Percentiles rank a stretch among this genome's conserved stretches.
Evolutionary conservation across 2,797 vertebrate species (phyloP).

Genomic region (Crypturellus tataupa): DNA sequence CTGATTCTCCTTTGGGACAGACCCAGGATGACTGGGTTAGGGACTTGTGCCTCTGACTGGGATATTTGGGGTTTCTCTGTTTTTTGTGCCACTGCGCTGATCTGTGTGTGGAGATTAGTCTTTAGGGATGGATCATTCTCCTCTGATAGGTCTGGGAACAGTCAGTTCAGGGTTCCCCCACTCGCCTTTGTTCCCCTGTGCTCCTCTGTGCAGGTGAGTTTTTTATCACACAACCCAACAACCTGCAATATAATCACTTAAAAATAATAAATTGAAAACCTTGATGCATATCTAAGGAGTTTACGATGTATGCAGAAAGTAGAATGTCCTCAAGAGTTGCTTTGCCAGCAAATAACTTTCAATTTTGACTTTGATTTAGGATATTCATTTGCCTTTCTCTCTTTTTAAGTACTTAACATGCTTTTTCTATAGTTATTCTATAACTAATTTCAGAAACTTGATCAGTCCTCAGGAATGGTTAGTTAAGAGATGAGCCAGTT

Average conservation of each 20-base stretch:
- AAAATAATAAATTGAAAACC: not conserved
- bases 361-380: not conserved
- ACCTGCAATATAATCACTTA: not conserved
- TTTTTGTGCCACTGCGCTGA: not conserved
- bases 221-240: not conserved
- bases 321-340: not conserved
- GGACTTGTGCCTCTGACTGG: not conserved
- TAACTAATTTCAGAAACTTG: not conserved
- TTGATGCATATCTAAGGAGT: not conserved
- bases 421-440: not conserved
- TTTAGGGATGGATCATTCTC: not conserved
- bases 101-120: not conserved
- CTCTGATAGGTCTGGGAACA: not conserved
- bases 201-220: not conserved
- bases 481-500: not conserved
- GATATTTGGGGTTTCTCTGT: no score
- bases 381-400: rapidly evolving
- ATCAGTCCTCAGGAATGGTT: not conserved
- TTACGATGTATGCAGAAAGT: not conserved
- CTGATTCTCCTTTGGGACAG: not conserved
- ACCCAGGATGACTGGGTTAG: not conserved
- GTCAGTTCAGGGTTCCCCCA: not conserved
- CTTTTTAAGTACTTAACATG: not conserved
- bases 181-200: not conserved
- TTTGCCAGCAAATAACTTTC: not conserved